Evolutionary conservation across 2,113 vertebrate species (phyloP).

Genomic region (Thermophis baileyi): DNA sequence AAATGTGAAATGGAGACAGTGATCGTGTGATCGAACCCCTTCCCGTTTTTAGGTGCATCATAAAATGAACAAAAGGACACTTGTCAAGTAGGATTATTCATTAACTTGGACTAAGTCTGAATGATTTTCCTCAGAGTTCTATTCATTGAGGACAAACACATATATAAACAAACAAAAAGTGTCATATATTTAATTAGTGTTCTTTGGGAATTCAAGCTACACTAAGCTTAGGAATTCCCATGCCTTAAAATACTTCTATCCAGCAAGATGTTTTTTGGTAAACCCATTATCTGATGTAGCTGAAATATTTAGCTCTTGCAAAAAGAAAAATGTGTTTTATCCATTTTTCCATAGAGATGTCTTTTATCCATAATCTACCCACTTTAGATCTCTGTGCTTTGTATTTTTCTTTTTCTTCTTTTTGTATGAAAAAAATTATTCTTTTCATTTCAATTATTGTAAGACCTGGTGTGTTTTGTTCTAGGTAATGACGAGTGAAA

Average conservation of each 20-base stretch:
- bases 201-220: background rate
- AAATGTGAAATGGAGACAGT: background rate
- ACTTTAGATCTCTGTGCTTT: conserved; percentile 26
- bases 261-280: background rate
- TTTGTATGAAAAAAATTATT: conserved; percentile 3
- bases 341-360: background rate
- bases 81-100: background rate
- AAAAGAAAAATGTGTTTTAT: background rate
- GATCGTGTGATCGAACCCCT: background rate
- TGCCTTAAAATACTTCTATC: background rate
- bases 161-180: background rate
- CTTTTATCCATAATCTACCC: background rate
- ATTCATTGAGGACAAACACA: background rate
- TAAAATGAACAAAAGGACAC: background rate
- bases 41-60: background rate
- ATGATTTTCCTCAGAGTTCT: background rate
- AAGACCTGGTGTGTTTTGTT: background rate
- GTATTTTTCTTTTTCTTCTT: background rate
- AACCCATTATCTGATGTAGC: background rate
- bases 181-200: background rate
- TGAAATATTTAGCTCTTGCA: background rate
- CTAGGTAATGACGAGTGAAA: background rate
- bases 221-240: background rate
- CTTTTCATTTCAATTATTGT: background rate
- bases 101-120: conserved; percentile 8